Evolutionary conservation across 2,888 invertebrate genomes (phyloP), one percentile per base, ranked within the genome.

Genomic region (Eilema griseolum): DNA sequence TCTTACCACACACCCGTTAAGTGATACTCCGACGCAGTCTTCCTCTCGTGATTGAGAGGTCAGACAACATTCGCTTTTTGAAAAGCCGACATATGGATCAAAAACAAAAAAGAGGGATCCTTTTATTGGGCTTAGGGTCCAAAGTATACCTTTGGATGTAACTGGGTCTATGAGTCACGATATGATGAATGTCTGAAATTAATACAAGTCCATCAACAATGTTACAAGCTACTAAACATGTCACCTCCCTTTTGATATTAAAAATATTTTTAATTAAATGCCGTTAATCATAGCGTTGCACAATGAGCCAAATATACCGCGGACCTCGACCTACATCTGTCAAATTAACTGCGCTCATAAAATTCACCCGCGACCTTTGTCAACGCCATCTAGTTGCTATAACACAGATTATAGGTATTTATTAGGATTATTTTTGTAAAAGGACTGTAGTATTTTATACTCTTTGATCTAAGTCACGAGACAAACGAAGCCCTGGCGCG

Each of bases 311-410:
- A 92, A 93, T 93, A 94, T 94, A 93, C 79, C 71, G 80, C 64
- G 69, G 80, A 71, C 82, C 94, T 93, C 94, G 94, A 94, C 94
- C 93, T 79, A 92, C 76, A 88, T 94, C 75, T 80, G 86, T 81
- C 83, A 75, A 69, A 75, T 78, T 77, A 77, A 75, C 24, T 78
- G 70, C 78, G 81, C 83, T 83, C 83, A 80, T 79, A 75, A 74
- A 74, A 69, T 77, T 76, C 79, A 77, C 77, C 76, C 66, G 74
- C 79, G 84, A 83, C 84, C 84, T 84, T 86, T 82, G 75, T 69
- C 70, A 81, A 73, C 70, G 81, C 74, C 82, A 81, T 77, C 82
- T 74, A 72, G 62, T 73, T 76, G 60, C 46, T 57, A 59, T n/a
- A 66, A 57, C 24, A 31, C 23, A 31, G 14, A 66, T 33, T 61